Evolutionary conservation across 2,888 invertebrate genomes (phyloP).

Genomic region (Cremastobaeus sp.): DNA sequence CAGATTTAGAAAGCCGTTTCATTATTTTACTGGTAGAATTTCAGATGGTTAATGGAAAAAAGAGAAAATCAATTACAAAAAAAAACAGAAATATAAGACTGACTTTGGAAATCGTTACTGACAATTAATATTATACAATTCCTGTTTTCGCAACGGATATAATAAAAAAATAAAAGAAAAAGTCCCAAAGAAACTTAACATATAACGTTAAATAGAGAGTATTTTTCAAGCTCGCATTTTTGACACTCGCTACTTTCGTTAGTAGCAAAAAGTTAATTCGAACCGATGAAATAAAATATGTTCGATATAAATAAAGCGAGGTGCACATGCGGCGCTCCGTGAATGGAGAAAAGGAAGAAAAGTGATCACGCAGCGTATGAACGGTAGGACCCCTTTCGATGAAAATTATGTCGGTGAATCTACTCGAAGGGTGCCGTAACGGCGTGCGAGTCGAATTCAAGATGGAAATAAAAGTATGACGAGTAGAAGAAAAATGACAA

Average conservation of each 20-base stretch:
- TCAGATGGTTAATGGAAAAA: no score
- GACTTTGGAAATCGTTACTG: no score
- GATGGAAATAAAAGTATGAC: conserved; percentile 53
- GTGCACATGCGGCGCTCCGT: conserved; percentile 52
- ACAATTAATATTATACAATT: no score
- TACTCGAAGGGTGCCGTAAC: conserved; percentile 52
- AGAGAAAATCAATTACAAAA: no score
- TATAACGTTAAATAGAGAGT: no score
- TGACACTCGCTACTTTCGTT: conserved; percentile 31
- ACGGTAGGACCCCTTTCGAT: conserved; percentile 50
- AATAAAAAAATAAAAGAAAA: no score
- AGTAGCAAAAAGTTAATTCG: conserved; percentile 43
- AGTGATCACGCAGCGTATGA: conserved; percentile 36
- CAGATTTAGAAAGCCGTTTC: no score
- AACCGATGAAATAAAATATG: conserved; percentile 57
- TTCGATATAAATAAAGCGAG: conserved; percentile 50
- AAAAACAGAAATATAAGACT: no score
- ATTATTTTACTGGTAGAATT: no score
- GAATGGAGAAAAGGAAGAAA: conserved; percentile 34
- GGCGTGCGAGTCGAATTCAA: conserved; percentile 49
- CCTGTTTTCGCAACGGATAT: no score
- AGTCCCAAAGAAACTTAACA: no score
- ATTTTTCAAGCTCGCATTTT: no score
- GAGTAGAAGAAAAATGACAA: conserved; percentile 45
- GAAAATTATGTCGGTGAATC: conserved; percentile 49